Evolutionary conservation across 2,888 invertebrate genomes (phyloP).

Genomic region (Lysandra bellargus): DNA sequence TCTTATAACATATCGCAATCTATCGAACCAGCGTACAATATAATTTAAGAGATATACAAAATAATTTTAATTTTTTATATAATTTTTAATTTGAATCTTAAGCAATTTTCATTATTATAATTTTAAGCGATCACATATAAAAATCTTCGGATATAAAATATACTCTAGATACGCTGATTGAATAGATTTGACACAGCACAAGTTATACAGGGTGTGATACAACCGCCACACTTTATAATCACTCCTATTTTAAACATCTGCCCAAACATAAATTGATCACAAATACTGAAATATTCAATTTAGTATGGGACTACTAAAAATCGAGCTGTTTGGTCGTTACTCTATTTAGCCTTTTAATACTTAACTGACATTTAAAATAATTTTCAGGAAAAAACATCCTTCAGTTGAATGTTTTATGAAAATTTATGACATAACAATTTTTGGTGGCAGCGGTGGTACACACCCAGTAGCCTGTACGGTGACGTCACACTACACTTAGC

Average conservation of each 20-base stretch:
- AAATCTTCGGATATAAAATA: neutral
- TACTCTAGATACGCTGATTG: conserved; percentile 33
- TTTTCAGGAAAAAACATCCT: neutral
- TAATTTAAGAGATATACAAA: conserved; percentile 19
- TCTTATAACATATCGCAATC: conserved; percentile 28
- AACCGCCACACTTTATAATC: neutral
- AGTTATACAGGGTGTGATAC: conserved; percentile 3
- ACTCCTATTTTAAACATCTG: neutral
- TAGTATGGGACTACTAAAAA: neutral
- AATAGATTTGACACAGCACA: conserved; percentile 33
- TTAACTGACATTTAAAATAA: neutral
- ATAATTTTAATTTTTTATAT: neutral
- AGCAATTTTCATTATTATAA: neutral
- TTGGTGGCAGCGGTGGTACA: conserved; percentile 34
- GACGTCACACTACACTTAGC: conserved; percentile 43
- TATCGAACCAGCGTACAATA: conserved; percentile 37
- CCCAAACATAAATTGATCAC: neutral
- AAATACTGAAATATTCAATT: neutral
- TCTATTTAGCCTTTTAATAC: neutral
- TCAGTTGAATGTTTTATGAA: neutral
- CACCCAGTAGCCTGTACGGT: conserved; percentile 44
- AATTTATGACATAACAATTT: neutral
- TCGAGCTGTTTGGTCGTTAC: neutral
- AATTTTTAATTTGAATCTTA: conserved; percentile 5
- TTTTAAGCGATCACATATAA: neutral